phyloP scores from a whole-genome alignment of 2,113 vertebrate species.

The Jacana jacana region DNA sequence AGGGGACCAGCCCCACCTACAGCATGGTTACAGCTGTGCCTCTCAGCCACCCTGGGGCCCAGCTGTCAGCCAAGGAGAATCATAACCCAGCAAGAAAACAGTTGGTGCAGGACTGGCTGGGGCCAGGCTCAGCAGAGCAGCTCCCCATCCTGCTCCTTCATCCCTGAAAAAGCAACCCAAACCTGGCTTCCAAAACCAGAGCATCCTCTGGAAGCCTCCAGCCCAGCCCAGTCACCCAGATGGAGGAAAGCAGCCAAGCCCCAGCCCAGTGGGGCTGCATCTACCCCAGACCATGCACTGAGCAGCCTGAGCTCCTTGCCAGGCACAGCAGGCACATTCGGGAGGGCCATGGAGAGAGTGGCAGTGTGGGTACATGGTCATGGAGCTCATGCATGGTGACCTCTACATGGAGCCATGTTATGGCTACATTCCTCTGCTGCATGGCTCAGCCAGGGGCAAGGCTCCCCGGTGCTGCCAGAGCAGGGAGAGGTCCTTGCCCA shows the following conservation, averaged over 20 bases:
- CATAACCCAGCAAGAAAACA: neutral
- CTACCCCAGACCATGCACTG: neutral
- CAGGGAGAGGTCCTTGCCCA: neutral
- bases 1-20: slow-evolving; percentile 67
- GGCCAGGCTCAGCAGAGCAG: neutral
- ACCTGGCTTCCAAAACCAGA: slow-evolving; percentile 13
- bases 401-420: fast-evolving
- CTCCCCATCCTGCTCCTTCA: neutral
- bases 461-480: neutral
- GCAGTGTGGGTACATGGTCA: too few relatives aligned
- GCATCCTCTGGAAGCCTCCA: neutral
- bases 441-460: neutral
- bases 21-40: neutral
- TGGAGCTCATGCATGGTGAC: neutral
- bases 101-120: neutral
- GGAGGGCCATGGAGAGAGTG: neutral
- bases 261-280: neutral
- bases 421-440: fast-evolving
- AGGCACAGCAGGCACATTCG: neutral
- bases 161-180: neutral
- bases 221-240: neutral
- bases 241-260: neutral
- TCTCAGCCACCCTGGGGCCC: neutral
- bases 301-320: neutral
- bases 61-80: neutral